phyloP scores from a whole-genome alignment of 2,113 vertebrate species.

The Empidonax alnorum region DNA sequence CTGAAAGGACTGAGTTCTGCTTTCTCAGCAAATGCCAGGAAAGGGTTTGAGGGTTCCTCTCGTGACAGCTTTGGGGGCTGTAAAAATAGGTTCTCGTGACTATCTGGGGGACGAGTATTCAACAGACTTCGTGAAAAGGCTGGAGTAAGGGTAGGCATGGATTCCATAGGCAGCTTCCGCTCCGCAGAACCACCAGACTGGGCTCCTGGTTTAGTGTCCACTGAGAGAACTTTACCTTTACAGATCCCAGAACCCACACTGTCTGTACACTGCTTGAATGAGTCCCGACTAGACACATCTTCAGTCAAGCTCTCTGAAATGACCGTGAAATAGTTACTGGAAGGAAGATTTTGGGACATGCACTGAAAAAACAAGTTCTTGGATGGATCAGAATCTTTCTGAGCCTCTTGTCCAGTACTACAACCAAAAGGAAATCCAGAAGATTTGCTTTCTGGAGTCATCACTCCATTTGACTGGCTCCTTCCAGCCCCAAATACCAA shows the following conservation, averaged over 20 bases:
- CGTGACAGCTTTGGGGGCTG: slow-evolving; percentile 87
- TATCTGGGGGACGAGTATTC: slow-evolving; percentile 78
- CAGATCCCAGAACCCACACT: slow-evolving; percentile 63
- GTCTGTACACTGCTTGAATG: slow-evolving; percentile 78
- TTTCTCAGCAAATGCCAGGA: slow-evolving; percentile 90
- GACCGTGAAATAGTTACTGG: slow-evolving; percentile 89
- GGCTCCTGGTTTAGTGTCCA: slow-evolving; percentile 81
- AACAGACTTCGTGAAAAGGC: slow-evolving; percentile 83
- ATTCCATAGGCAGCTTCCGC: slow-evolving; percentile 79
- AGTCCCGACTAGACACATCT: slow-evolving; percentile 81
- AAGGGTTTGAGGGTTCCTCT: slow-evolving; percentile 92
- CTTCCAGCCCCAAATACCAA: slow-evolving; percentile 84
- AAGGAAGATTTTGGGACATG: slow-evolving; percentile 91
- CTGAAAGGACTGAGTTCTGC: slow-evolving; percentile 87
- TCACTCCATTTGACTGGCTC: slow-evolving; percentile 85
- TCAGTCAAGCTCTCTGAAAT: slow-evolving; percentile 89
- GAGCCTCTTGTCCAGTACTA: slow-evolving; percentile 76
- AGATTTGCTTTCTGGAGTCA: slow-evolving; percentile 81
- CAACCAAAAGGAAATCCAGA: slow-evolving; percentile 89
- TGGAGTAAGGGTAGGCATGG: slow-evolving; percentile 85
- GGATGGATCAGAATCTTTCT: slow-evolving; percentile 83
- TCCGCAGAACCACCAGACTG: slow-evolving; percentile 83
- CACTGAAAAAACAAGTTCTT: slow-evolving; percentile 99
- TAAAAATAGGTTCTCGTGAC: slow-evolving; percentile 95
- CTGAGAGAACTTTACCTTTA: slow-evolving; percentile 76